Evolutionary conservation across 2,113 vertebrate species (phyloP).

Genomic region (Seriola aureovittata): DNA sequence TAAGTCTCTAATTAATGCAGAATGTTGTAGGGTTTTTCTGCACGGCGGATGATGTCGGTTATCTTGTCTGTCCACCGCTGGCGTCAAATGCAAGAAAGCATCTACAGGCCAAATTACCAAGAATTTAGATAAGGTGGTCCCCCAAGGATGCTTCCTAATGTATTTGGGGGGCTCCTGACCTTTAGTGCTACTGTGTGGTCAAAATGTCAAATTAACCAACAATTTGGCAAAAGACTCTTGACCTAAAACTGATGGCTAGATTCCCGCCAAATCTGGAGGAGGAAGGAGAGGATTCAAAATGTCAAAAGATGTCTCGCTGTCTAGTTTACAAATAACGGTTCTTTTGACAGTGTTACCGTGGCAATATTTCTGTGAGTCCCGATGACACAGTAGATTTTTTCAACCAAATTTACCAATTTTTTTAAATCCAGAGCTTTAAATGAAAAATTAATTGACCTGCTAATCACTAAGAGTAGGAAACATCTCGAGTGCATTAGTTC

Average conservation of each 20-base stretch:
- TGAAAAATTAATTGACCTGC: too few species aligned
- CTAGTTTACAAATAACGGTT: too few species aligned
- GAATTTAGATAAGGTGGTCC: neutral
- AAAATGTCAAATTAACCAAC: neutral
- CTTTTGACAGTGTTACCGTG: too few species aligned
- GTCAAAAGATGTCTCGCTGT: too few species aligned
- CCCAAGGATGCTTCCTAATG: neutral
- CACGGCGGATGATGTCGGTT: neutral
- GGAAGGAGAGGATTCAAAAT: neutral
- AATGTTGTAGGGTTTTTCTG: neutral
- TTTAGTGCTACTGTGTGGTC: neutral
- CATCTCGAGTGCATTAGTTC: too few species aligned
- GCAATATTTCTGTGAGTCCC: too few species aligned
- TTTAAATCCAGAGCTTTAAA: too few species aligned
- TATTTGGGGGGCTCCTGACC: neutral
- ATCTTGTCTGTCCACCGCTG: neutral
- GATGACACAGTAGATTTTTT: too few species aligned
- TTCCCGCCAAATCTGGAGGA: neutral
- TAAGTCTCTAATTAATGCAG: conserved; percentile 21
- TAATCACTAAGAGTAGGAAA: too few species aligned
- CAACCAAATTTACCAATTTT: too few species aligned
- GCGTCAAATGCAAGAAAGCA: neutral
- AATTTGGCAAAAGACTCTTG: too few species aligned
- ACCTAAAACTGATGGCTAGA: too few species aligned
- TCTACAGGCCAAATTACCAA: neutral